Evolutionary conservation across 2,888 invertebrate genomes (phyloP), one percentile per base, ranked within the genome.

Genomic region (Brachyopa scutellaris): DNA sequence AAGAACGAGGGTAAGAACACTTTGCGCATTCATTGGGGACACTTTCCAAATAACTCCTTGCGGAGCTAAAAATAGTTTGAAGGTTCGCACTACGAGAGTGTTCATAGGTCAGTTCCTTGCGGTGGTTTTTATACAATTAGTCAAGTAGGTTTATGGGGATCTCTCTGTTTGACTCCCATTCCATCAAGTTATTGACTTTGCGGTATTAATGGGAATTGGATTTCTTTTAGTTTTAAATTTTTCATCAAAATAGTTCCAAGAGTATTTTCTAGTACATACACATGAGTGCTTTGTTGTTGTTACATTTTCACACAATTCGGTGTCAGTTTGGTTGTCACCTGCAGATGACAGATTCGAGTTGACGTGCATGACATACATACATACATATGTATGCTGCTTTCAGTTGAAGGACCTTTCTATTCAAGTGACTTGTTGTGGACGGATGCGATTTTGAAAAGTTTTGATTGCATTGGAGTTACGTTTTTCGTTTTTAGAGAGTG

Each of bases 51-150:
- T 47, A 74, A 69, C 61, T 67, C 29, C 19, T 69, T 49, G 67
- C 8, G 23, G 23, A 31, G 26, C 67, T 79, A 67, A 74, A 79
- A 79, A 74, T 79, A 79, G 33, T 40, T 47, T 29, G 40, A 67
- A 61, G 38, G 53, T 79, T 74, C 42, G 26, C 51, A 45, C 31
- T 40, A 62, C 66, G 33, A 36, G 9, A 23, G 31, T 26, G 33
- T 55, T 36, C 72, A 55, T 47, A 62, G 72, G 72, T 53, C 62
- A 62, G 62, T 62, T 53, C 38, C 59, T 72, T 70, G 38, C 19
- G 57, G 67, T 57, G 15, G 55, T 11, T 55, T 57, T 69, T 38
- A 47, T 69, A 69, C n/a, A n/a, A 69, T 57, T 69, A 38, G 47
- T 36, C 36, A 36, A 67, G n/a, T n/a, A n/a, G n/a, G n/a, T n/a